Base-by-base conservation (phyloP, 2,797 vertebrate genomes). In the Argyrosomus regius region DNA sequence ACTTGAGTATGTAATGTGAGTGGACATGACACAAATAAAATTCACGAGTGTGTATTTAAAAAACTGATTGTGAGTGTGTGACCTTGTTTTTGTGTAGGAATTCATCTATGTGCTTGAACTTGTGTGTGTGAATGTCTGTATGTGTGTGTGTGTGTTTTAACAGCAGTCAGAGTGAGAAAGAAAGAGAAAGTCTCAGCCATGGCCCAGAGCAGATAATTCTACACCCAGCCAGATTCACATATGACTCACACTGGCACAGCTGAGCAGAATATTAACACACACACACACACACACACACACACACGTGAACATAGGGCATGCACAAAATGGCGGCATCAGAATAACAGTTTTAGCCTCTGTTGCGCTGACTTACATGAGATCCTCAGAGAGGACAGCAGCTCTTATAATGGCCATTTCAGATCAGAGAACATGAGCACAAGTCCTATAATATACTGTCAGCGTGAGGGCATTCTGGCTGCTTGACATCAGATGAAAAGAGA, bases 181-280 rank as follows among this genome's bases (percentile, higher is more conserved):
- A 57, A 49, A 70, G 41, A 72, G 41, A 78, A 18, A 53, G 66
- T 71, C 78, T 82, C 72, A 75, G 81, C 82, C 57, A 24, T 60
- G 78, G 77, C 92, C 85, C 72, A 24, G 58, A 91, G 89, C 91
- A 82, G 71, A 87, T 79, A 66, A 72, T 75, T 74, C 75, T 77
- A 84, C 66, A 75, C 56, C 85, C 86, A 86, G 90, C 82, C 78
- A 87, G 90, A 83, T 78, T 75, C 89, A 88, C 87, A 85, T 83
- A 88, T 94, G 92, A 94, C 84, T 94, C 91, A 94, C 81, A 75
- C 84, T 85, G 83, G 82, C 84, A 87, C 91, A 94, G 92, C 93
- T 93, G 92, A 93, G 88, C 91, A 86, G 91, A 93, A 94, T 94
- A 93, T 90, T 91, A 92, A 90, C 64, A 88, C 80, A 71, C 72